These are phyloP conservation scores for Platichthys flesus DNA, from an alignment of 2,113 vertebrate species.

Conservation along the genomic window DNA sequence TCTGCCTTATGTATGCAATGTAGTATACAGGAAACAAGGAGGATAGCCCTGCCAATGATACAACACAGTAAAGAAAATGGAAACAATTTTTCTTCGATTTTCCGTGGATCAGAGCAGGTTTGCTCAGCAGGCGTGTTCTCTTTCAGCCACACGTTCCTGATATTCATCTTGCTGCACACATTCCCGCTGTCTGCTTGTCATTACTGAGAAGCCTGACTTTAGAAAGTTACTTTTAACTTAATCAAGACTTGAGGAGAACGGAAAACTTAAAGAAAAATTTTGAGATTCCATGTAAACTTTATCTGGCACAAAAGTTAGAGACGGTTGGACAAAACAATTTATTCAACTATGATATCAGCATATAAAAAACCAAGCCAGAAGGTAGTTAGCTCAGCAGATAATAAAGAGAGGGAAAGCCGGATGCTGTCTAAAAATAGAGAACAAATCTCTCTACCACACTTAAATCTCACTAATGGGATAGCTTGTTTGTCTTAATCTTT, in stretches of 20 bases:
- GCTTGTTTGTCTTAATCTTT: too few relatives aligned
- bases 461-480: too few relatives aligned
- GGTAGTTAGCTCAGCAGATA: background rate
- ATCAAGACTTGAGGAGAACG: too few relatives aligned
- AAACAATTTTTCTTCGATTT: background rate
- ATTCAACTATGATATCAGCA: too few relatives aligned
- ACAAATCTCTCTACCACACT: too few relatives aligned
- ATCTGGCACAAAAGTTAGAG: too few relatives aligned
- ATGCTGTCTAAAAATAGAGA: too few relatives aligned
- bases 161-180: background rate
- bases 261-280: too few relatives aligned
- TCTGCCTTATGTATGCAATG: conserved; percentile 42
- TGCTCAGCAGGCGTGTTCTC: background rate
- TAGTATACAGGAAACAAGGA: conserved; percentile 52
- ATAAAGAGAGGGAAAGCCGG: background rate
- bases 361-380: too few relatives aligned
- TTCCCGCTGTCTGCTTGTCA: conserved; percentile 7
- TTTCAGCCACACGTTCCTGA: conserved; percentile 37
- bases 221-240: background rate
- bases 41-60: conserved; percentile 27
- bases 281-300: too few relatives aligned
- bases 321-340: too few relatives aligned
- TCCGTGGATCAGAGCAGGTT: conserved; percentile 11
- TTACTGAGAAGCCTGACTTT: background rate
- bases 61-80: conserved; percentile 14